phyloP scores from a whole-genome alignment of 2,888 invertebrate genomes.

The Ypsolopha scabrella region DNA sequence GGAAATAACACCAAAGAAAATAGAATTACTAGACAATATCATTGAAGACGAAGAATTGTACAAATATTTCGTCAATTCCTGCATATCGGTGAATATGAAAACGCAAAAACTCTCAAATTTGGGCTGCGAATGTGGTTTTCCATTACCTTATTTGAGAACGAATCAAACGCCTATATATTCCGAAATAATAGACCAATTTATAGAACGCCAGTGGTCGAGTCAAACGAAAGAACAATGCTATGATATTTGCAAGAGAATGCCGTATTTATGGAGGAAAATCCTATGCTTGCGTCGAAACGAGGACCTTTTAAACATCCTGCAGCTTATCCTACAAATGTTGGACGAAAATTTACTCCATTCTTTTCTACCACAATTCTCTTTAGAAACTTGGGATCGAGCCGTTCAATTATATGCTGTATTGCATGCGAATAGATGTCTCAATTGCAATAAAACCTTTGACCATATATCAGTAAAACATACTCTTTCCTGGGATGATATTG shows the following conservation, averaged over 20 bases:
- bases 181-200: conserved; percentile 67
- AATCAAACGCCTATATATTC: conserved; percentile 57
- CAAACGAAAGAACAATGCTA: conserved; percentile 55
- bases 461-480: conserved; percentile 56
- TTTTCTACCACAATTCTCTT: conserved; percentile 64
- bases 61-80: conserved; percentile 68
- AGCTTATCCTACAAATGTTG: conserved; percentile 71
- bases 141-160: conserved; percentile 60
- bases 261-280: conserved; percentile 73
- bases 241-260: conserved; percentile 69
- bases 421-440: conserved; percentile 70
- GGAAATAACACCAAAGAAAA: conserved; percentile 28
- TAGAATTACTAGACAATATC: conserved; percentile 33
- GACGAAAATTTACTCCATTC: conserved; percentile 68
- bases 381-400: conserved; percentile 71
- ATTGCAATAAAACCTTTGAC: conserved; percentile 66
- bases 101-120: conserved; percentile 42
- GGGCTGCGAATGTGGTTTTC: conserved; percentile 72
- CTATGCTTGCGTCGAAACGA: conserved; percentile 59
- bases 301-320: conserved; percentile 61
- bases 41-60: conserved; percentile 51
- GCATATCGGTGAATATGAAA: conserved; percentile 65
- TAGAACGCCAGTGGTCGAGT: conserved; percentile 58
- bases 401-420: conserved; percentile 67
- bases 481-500: conserved; percentile 72